Percentiles rank a stretch among this genome's conserved stretches.
Conservation (phyloP, 2,113 vertebrate species). For the Donacobius atricapilla region DNA sequence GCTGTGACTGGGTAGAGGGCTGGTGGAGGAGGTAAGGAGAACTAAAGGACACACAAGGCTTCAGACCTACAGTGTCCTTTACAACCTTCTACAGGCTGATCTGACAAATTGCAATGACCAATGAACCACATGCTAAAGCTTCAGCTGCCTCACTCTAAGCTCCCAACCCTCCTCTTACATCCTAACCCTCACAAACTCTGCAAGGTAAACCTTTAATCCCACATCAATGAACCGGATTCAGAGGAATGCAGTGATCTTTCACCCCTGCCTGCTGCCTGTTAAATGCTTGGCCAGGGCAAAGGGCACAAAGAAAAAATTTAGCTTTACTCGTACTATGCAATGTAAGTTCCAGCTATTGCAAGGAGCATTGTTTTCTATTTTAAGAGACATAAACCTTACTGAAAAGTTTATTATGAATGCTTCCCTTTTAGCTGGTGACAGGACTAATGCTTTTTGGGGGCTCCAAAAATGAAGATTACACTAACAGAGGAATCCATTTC, state of each 20-base stretch:
- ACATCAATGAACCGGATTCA: fast-evolving
- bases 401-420: background rate
- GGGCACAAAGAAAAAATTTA: background rate
- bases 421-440: background rate
- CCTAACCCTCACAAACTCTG: background rate
- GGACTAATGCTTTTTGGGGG: background rate
- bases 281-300: background rate
- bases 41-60: background rate
- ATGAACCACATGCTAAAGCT: background rate
- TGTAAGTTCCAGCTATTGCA: background rate
- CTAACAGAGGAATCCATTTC: background rate
- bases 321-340: background rate
- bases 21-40: background rate
- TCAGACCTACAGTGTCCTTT: background rate
- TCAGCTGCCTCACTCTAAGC: background rate
- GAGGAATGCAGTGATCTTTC: background rate
- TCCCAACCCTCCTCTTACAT: background rate
- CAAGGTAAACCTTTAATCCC: background rate
- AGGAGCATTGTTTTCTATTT: background rate
- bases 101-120: background rate
- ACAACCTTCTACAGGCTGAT: background rate
- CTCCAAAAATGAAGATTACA: background rate
- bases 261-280: background rate
- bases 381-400: background rate
- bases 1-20: fast-evolving